phyloP scores from a whole-genome alignment of 2,888 invertebrate species.

The Thymelicus lineola region DNA sequence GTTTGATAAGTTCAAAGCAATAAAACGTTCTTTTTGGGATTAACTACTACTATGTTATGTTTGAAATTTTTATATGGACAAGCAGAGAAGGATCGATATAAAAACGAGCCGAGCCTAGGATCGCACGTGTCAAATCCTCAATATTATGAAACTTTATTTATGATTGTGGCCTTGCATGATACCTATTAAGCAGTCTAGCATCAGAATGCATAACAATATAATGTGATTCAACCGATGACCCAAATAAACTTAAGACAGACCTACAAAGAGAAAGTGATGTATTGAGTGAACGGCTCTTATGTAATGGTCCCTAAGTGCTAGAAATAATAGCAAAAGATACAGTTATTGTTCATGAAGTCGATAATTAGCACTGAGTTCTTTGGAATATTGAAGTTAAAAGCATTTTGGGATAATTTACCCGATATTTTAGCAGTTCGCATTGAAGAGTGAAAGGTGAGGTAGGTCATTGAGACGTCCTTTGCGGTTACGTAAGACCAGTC shows the following conservation, averaged over 20 bases:
- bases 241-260: slow-evolving; percentile 66
- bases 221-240: slow-evolving; percentile 68
- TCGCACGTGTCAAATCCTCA: slow-evolving; percentile 22
- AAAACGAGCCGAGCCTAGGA: not conserved
- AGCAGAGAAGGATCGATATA: slow-evolving; percentile 1
- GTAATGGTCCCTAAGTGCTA: slow-evolving; percentile 54
- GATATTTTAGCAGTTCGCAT: slow-evolving; percentile 40
- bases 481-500: slow-evolving; percentile 34
- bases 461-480: slow-evolving; percentile 35
- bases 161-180: slow-evolving; percentile 63
- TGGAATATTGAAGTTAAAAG: slow-evolving; percentile 30
- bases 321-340: slow-evolving; percentile 47
- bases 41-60: not conserved
- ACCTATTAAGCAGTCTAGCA: slow-evolving; percentile 60
- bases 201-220: slow-evolving; percentile 66
- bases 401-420: slow-evolving; percentile 37
- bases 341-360: slow-evolving; percentile 19
- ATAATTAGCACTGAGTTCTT: slow-evolving; percentile 26
- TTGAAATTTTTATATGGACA: not conserved
- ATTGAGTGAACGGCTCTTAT: slow-evolving; percentile 66
- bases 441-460: slow-evolving; percentile 39
- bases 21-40: not conserved
- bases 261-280: slow-evolving; percentile 79
- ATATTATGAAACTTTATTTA: slow-evolving; percentile 55
- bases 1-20: not conserved